Evolutionary conservation across 2,797 vertebrate genomes (phyloP).

Genomic region (Artibeus lituratus): DNA sequence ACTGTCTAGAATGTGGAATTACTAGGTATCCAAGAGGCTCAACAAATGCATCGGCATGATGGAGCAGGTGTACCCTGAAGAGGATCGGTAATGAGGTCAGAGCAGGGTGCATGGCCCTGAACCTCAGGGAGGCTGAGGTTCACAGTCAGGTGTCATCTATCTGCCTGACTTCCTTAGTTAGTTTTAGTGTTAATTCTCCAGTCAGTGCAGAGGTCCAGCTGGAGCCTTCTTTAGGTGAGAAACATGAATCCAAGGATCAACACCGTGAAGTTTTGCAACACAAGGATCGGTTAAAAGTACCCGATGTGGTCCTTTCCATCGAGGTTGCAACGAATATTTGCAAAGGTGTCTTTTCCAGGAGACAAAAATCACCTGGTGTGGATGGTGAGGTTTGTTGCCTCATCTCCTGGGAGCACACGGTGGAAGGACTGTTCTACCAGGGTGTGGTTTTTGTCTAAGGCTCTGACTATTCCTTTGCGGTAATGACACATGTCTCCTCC

Average conservation of each 20-base stretch:
- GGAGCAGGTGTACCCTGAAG: neutral
- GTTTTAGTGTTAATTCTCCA: neutral
- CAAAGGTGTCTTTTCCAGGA: neutral
- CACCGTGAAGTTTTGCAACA: neutral
- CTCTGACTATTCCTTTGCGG: neutral
- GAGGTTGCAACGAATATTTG: too few relatives aligned
- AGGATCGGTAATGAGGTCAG: neutral
- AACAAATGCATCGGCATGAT: neutral
- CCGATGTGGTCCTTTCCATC: neutral
- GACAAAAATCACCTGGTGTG: neutral
- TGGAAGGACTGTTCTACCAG: neutral
- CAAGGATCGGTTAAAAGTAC: neutral
- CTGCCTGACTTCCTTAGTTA: neutral
- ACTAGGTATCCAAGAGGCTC: neutral
- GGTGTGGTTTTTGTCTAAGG: neutral
- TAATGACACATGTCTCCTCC: neutral
- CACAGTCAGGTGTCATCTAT: neutral
- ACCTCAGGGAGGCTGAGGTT: neutral
- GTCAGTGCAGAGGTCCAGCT: neutral
- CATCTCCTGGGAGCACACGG: neutral
- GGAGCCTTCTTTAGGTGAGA: neutral
- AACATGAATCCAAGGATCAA: neutral
- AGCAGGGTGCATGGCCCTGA: neutral
- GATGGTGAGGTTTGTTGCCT: neutral
- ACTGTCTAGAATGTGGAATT: too few relatives aligned